Evolutionary conservation across 2,888 invertebrate genomes (phyloP).

Genomic region (Eupithecia insigniata): DNA sequence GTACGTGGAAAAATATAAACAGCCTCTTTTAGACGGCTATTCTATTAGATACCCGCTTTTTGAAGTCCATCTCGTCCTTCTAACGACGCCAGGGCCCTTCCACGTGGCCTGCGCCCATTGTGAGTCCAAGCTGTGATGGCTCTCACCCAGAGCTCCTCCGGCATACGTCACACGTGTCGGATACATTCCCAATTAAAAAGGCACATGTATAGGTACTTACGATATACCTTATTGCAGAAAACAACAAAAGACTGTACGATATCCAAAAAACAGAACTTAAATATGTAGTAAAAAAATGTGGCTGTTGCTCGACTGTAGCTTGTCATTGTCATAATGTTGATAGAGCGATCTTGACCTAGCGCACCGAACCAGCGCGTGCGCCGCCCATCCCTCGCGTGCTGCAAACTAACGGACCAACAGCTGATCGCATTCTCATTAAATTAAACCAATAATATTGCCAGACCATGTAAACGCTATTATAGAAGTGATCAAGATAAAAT

Average conservation of each 20-base stretch:
- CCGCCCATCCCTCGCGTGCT: constrained; percentile 65
- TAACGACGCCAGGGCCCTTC: too few species aligned
- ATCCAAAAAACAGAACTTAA: not conserved
- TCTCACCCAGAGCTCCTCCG: too few species aligned
- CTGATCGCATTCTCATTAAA: constrained; percentile 76
- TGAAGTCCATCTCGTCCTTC: too few species aligned
- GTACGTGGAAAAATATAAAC: too few species aligned
- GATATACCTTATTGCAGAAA: too few species aligned
- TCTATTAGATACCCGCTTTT: too few species aligned
- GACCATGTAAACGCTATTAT: constrained; percentile 29
- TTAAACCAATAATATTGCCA: constrained; percentile 62
- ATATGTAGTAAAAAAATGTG: not conserved
- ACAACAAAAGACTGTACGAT: not conserved
- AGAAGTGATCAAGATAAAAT: constrained; percentile 36
- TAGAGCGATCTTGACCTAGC: constrained; percentile 54
- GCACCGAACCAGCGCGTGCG: constrained; percentile 49
- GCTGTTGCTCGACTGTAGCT: not conserved
- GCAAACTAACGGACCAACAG: constrained; percentile 73
- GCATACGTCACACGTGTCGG: too few species aligned
- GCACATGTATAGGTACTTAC: too few species aligned
- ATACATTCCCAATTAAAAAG: too few species aligned
- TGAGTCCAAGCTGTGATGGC: too few species aligned
- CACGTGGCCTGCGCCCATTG: too few species aligned
- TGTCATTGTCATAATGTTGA: not conserved
- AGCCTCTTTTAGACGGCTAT: too few species aligned